A percentile compares a stretch with the other conserved stretches of the same genome.
phyloP scores from a whole-genome alignment of 2,113 vertebrate genomes.

The Vombatus ursinus region DNA sequence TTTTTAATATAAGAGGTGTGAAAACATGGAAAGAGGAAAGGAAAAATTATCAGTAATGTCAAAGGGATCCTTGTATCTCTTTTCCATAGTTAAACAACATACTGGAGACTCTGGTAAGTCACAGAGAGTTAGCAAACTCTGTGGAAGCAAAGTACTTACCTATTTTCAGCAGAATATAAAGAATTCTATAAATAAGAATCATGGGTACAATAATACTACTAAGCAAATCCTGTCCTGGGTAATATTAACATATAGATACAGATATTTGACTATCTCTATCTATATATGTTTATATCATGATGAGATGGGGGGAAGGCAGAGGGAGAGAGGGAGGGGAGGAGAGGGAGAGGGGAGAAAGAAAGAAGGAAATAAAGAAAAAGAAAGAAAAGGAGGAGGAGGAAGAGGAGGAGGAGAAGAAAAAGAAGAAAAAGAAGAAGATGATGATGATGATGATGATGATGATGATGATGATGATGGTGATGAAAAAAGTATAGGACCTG shows the following conservation, averaged over 20 bases:
- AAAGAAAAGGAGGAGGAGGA: fast-evolving
- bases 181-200: neutral
- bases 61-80: constrained; percentile 39
- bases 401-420: fast-evolving
- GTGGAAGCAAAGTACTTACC: neutral
- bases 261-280: neutral
- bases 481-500: neutral
- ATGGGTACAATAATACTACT: neutral
- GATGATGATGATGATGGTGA: neutral
- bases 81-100: constrained; percentile 39
- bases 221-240: neutral
- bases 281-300: neutral
- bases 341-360: fast-evolving
- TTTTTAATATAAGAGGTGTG: neutral
- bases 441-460: neutral
- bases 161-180: neutral
- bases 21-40: constrained; percentile 18
- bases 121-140: neutral
- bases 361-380: too few relatives aligned
- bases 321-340: too few relatives aligned
- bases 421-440: neutral
- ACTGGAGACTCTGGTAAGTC: neutral
- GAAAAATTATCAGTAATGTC: neutral
- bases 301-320: neutral
- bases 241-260: neutral